A percentile compares a stretch with the other conserved stretches of the same genome.
These are phyloP conservation scores for Dromaius novaehollandiae DNA, from an alignment of 2,113 vertebrate genomes.

Conservation along the genomic window DNA sequence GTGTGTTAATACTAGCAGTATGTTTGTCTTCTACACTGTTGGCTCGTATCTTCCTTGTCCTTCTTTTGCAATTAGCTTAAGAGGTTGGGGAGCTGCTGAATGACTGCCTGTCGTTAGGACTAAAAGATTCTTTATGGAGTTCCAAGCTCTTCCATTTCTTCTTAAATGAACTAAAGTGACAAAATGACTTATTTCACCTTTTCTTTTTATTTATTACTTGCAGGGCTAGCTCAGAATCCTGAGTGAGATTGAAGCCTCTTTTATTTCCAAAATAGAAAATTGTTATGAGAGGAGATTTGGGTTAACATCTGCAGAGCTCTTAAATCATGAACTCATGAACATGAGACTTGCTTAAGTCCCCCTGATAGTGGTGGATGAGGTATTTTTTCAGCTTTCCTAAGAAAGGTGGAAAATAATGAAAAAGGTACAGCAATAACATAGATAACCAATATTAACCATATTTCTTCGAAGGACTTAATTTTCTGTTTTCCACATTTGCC, in stretches of 20 bases:
- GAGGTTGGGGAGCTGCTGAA: neutral
- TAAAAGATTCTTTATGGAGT: neutral
- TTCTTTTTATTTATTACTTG: neutral
- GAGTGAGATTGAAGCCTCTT: neutral
- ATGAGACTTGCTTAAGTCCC: neutral
- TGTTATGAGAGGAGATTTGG: neutral
- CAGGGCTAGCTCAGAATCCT: neutral
- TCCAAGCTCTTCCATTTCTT: neutral
- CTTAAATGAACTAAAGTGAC: neutral
- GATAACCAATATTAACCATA: neutral
- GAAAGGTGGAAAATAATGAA: neutral
- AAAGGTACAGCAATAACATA: neutral
- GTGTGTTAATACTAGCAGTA: neutral
- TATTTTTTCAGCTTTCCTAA: neutral
- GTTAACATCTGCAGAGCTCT: neutral
- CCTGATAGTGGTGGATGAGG: neutral
- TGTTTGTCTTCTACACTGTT: neutral
- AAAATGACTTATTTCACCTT: neutral
- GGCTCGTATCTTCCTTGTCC: neutral
- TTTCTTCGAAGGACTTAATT: neutral
- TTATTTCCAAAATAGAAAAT: neutral
- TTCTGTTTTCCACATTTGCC: neutral
- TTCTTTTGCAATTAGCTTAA: neutral
- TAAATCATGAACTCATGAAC: neutral
- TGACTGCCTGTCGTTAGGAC: neutral